These are phyloP conservation scores for Palythoa caribaeorum DNA, from an alignment of 92 coral and sea anemone species.

Conservation along the genomic window DNA sequence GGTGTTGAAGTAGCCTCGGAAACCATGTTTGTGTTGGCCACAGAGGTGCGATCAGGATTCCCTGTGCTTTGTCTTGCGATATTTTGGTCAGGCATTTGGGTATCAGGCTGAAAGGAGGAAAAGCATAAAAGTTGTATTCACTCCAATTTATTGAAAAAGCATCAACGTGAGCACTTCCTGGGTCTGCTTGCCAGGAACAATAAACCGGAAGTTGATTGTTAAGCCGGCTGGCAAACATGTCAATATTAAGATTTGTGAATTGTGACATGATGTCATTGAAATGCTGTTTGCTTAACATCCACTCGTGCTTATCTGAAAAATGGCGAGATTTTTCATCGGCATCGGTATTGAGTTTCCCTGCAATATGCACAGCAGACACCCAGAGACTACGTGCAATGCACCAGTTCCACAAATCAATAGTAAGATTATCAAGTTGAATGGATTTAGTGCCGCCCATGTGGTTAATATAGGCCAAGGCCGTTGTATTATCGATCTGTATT, in stretches of 20 bases:
- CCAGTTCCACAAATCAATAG: conserved; percentile 71
- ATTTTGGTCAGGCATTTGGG: conserved; percentile 42
- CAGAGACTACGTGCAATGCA: conserved; percentile 60
- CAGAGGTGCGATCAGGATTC: conserved; percentile 54
- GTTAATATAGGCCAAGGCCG: conserved; percentile 69
- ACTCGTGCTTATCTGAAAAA: conserved; percentile 74
- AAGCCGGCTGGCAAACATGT: conserved; percentile 80
- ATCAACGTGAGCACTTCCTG: conserved; percentile 58
- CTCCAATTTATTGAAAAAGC: conserved; percentile 56
- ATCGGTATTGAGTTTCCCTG: neutral
- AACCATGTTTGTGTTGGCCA: conserved; percentile 66
- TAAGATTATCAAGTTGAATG: conserved; percentile 54
- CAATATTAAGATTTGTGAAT: conserved; percentile 61
- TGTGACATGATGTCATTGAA: conserved; percentile 44
- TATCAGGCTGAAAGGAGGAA: neutral
- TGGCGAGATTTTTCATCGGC: conserved; percentile 45
- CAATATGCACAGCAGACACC: conserved; percentile 74
- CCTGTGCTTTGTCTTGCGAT: conserved; percentile 55
- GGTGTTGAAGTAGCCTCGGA: conserved; percentile 47
- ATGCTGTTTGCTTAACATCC: conserved; percentile 56
- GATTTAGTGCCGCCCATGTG: conserved; percentile 72
- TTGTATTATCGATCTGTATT: conserved; percentile 47
- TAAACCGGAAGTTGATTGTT: conserved; percentile 63
- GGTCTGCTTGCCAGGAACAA: conserved; percentile 74
- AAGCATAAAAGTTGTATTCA: neutral